These are phyloP conservation scores for Carabus problematicus DNA, from an alignment of 2,888 invertebrate genomes.

Conservation along the genomic window DNA sequence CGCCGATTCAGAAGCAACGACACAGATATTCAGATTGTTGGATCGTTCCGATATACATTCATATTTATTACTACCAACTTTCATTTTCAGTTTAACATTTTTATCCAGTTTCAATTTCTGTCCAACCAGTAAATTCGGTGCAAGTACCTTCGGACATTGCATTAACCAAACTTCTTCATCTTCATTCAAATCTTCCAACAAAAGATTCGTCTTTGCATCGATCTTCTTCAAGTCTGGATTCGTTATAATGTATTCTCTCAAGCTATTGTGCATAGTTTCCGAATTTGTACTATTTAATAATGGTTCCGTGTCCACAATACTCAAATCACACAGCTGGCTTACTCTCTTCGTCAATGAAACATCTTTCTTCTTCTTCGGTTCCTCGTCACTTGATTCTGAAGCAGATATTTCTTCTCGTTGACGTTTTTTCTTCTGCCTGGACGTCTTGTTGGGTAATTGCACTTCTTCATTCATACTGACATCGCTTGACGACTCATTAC, in stretches of 20 bases:
- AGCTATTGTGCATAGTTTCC: background rate
- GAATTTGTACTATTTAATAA: background rate
- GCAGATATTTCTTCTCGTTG: conserved; percentile 9
- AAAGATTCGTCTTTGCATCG: conserved; percentile 11
- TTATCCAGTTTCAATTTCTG: conserved; percentile 37
- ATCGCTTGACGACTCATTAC: background rate
- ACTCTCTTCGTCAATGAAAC: background rate
- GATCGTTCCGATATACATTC: conserved; percentile 23
- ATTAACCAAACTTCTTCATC: conserved; percentile 42
- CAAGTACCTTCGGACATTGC: conserved; percentile 43
- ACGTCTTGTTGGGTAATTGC: background rate
- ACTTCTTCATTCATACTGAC: background rate
- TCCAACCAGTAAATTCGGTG: conserved; percentile 34
- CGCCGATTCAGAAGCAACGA: conserved; percentile 22
- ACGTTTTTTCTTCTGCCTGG: background rate
- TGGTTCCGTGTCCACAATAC: conserved; percentile 1
- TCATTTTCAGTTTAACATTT: conserved; percentile 21
- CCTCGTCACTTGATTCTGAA: conserved; percentile 23
- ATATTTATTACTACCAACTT: conserved; percentile 34
- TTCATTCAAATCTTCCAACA: conserved; percentile 27
- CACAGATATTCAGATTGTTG: conserved; percentile 10
- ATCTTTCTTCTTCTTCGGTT: conserved; percentile 13
- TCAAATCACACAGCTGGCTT: background rate
- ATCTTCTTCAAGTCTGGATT: conserved; percentile 27
- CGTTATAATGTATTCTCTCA: conserved; percentile 13